These are phyloP conservation scores for Clangula hyemalis DNA, from an alignment of 2,797 vertebrate genomes.

Conservation along the genomic window DNA sequence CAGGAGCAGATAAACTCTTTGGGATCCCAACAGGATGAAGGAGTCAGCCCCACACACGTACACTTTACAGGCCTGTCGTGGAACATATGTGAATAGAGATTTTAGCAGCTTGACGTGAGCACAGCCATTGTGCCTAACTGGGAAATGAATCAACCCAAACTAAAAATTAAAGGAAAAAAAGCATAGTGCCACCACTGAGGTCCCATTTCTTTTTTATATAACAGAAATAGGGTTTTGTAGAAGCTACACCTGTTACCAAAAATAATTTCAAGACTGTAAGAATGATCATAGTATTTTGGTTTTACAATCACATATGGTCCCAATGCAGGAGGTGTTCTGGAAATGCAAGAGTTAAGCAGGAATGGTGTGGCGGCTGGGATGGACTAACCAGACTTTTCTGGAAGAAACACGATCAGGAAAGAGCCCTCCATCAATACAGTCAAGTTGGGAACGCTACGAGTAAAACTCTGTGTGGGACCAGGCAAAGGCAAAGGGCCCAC, in stretches of 20 bases:
- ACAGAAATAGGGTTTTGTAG: background rate
- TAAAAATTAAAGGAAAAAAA: background rate
- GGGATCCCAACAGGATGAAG: background rate
- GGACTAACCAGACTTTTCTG: background rate
- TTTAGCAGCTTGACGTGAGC: background rate
- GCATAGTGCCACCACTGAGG: background rate
- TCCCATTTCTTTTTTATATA: background rate
- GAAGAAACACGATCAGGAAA: background rate
- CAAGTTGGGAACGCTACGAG: background rate
- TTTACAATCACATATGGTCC: background rate
- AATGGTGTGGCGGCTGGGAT: background rate
- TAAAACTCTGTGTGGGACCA: background rate
- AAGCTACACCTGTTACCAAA: background rate
- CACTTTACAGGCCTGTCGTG: accelerated
- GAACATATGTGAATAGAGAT: background rate
- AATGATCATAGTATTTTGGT: background rate
- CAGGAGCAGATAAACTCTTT: background rate
- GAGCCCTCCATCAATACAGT: background rate
- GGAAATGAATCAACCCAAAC: background rate
- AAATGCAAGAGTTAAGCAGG: slow-evolving; percentile 33
- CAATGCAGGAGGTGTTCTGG: background rate
- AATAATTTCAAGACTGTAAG: background rate
- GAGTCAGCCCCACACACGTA: background rate
- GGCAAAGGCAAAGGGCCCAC: background rate
- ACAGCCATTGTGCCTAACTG: background rate